phyloP scores from a whole-genome alignment of 2,797 vertebrate species.

The Cossypha polioptera region DNA sequence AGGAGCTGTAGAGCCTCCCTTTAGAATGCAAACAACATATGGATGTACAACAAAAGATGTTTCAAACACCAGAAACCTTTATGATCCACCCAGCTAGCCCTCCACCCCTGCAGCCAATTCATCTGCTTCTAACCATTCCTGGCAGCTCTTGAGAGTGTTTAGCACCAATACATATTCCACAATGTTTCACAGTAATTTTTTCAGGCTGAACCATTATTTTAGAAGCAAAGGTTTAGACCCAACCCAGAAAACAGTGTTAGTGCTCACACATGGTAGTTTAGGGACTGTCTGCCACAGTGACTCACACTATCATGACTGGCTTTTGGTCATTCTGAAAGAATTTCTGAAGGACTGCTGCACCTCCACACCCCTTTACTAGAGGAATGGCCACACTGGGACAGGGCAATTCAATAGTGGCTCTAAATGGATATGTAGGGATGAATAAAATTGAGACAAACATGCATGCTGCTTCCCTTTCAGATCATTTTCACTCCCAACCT shows the following conservation, averaged over 20 bases:
- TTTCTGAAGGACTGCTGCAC: not conserved
- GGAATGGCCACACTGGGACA: not conserved
- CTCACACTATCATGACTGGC: accelerated
- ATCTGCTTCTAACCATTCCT: not conserved
- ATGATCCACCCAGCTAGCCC: not conserved
- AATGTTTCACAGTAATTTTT: not conserved
- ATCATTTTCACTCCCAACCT: not conserved
- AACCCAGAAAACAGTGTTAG: not conserved
- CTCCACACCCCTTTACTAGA: not conserved
- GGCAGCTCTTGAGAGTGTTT: not conserved
- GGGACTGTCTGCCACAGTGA: not conserved
- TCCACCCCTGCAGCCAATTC: accelerated
- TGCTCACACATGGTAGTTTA: not conserved
- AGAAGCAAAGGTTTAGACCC: not conserved
- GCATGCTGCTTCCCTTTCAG: not conserved
- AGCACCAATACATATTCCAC: not conserved
- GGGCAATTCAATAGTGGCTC: not conserved
- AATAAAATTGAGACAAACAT: not conserved
- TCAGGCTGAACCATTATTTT: not conserved
- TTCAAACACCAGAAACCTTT: not conserved
- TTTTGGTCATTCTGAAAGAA: not conserved
- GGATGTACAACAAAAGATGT: not conserved
- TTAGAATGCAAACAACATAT: not conserved
- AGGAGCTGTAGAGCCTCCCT: not conserved
- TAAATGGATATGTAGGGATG: not conserved